Evolutionary conservation across 2,113 vertebrate species (phyloP).

Genomic region (Tapirus terrestris): DNA sequence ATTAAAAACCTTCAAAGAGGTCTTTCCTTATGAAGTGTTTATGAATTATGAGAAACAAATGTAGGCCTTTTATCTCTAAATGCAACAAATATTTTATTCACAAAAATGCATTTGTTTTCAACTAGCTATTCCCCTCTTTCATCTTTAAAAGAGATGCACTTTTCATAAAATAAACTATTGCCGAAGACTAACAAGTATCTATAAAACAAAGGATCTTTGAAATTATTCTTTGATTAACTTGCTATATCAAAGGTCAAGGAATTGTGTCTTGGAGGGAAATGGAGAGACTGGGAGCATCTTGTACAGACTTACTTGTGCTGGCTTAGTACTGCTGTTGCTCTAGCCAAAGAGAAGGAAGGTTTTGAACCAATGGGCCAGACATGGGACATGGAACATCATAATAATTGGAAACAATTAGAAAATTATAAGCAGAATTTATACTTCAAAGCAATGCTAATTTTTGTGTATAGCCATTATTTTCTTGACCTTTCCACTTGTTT

Average conservation of each 20-base stretch:
- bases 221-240: constrained; percentile 46
- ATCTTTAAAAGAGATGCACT: constrained; percentile 34
- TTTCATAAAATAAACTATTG: constrained; percentile 38
- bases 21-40: constrained; percentile 45
- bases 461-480: not conserved
- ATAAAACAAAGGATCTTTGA: constrained; percentile 32
- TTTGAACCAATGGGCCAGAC: not conserved
- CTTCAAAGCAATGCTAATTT: not conserved
- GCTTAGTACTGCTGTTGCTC: not conserved
- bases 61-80: constrained; percentile 42
- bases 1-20: constrained; percentile 42
- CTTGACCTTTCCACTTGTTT: not conserved
- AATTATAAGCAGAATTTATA: not conserved
- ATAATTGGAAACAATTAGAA: not conserved
- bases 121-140: not conserved
- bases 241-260: not conserved
- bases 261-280: not conserved
- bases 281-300: not conserved
- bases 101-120: constrained; percentile 42
- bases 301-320: not conserved
- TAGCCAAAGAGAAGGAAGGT: not conserved
- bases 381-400: not conserved
- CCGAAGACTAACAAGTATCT: constrained; percentile 24
- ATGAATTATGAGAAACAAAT: constrained; percentile 43
- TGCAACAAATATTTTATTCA: constrained; percentile 38